phyloP scores from a whole-genome alignment of 2,888 invertebrate genomes.

The Antheraea assamensis region DNA sequence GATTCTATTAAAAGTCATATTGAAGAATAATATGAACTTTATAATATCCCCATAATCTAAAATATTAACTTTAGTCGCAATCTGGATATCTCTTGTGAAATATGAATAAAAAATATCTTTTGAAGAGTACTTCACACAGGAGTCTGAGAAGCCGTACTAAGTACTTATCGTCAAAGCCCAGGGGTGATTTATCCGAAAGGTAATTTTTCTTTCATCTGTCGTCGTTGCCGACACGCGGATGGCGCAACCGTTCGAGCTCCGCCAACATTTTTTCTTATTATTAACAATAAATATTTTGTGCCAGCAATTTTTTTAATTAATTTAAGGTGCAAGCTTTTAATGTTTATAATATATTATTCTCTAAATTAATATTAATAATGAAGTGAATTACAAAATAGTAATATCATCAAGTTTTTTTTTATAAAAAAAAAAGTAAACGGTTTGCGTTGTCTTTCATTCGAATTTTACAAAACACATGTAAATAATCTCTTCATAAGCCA shows the following conservation, averaged over 20 bases:
- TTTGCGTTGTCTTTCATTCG: too few species aligned
- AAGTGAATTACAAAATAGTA: too few species aligned
- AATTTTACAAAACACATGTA: too few species aligned
- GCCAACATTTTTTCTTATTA: background rate
- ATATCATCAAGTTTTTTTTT: too few species aligned
- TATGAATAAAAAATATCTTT: constrained; percentile 22
- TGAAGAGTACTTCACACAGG: constrained; percentile 14
- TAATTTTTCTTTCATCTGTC: constrained; percentile 30
- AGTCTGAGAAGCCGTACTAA: constrained; percentile 22
- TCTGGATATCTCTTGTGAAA: constrained; percentile 17
- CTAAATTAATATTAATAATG: too few species aligned
- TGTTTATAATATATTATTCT: background rate
- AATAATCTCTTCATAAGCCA: too few species aligned
- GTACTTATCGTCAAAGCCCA: constrained; percentile 25
- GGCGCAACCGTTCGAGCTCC: background rate
- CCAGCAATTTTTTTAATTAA: background rate
- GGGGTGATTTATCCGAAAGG: constrained; percentile 24
- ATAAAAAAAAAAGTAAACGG: too few species aligned
- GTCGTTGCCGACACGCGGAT: background rate
- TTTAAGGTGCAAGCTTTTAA: background rate
- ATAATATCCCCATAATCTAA: background rate
- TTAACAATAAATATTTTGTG: background rate
- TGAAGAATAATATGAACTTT: background rate
- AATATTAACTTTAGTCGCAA: background rate
- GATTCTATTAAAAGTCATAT: too few species aligned